Base-by-base conservation (phyloP, 2,113 vertebrate species). In the Gymnogyps californianus region DNA sequence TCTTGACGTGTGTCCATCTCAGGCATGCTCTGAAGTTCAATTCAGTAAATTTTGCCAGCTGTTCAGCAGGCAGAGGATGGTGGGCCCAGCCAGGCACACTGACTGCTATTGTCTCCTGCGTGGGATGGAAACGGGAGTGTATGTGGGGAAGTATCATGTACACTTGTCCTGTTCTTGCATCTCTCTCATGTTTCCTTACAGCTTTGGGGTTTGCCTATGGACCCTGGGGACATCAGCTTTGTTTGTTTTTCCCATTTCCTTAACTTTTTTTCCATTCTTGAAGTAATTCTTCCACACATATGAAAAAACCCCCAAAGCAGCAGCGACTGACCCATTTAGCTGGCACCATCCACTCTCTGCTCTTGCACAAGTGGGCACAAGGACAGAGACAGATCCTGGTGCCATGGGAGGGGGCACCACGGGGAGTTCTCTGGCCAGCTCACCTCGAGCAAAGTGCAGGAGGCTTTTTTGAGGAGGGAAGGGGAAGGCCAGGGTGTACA, bases 1-100 rank as follows among this genome's bases (percentile, higher is more conserved):
- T 74, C 58, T 91, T 5, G 9, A 47, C 0, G 12, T 47, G 9
- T 31, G 29, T 69, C 90, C 78, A 69, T 87, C 49, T 70, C 49
- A 29, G 87, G 66, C 83, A 10, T 10, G 18, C 62, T 77, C 46
- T 51, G 78, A 44, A 62, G 55, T 83, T 55, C 4, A 42, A 54
- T 70, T 84, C 65, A 62, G 70, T 71, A 52, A n/a, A 62, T 36
- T 89, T 87, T 79, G 61, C 70, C 92, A 96, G 94, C 89, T 90
- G 89, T 77, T 89, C 4, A 2, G 13, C 67, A 77, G 62, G 42
- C 55, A 75, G 64, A 29, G 57, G 49, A 44, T 1, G 3, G 34
- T 80, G 78, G 38, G 75, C 44, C 55, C 54, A 38, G 81, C 46
- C 49, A 57, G 81, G 46, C 92, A 96, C 90, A 90, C 87, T 92